phyloP scores from a whole-genome alignment of 2,797 vertebrate species.

The Holocentrus rufus region DNA sequence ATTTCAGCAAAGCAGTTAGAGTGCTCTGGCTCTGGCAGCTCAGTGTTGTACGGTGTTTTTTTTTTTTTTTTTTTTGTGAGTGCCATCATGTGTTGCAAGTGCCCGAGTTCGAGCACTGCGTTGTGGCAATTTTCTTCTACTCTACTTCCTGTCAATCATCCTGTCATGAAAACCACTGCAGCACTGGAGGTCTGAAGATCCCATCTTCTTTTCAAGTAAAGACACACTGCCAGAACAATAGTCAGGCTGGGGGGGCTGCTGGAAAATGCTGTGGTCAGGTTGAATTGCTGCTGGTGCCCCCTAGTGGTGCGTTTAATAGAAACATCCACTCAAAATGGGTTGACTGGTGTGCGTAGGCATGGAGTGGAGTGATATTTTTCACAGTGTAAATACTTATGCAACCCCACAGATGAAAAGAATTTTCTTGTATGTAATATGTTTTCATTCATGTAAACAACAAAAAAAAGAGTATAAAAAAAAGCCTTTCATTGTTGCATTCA shows the following conservation, averaged over 20 bases:
- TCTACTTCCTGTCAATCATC: constrained; percentile 2
- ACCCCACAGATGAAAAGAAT: neutral
- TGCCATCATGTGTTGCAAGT: neutral
- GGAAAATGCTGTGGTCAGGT: neutral
- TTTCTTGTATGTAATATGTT: neutral
- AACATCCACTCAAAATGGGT: neutral
- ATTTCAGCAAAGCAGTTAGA: neutral
- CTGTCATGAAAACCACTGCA: neutral
- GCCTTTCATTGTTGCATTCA: too few relatives aligned
- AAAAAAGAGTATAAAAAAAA: neutral
- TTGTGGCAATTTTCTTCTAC: neutral
- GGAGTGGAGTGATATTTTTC: neutral
- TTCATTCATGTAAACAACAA: neutral
- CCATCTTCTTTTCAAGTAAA: neutral
- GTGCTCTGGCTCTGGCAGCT: neutral
- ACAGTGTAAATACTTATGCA: neutral
- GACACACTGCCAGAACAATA: too few relatives aligned
- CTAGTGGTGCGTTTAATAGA: constrained; percentile 34
- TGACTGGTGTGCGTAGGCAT: neutral
- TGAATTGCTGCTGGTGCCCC: constrained; percentile 18
- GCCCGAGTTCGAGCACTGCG: neutral
- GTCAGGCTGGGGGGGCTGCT: neutral
- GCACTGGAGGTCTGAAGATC: neutral
- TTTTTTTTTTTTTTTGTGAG: neutral
- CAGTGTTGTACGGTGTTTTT: neutral